Conservation (phyloP, 53 echinoderm and acorn worm species). For the Arbacia lixula region DNA sequence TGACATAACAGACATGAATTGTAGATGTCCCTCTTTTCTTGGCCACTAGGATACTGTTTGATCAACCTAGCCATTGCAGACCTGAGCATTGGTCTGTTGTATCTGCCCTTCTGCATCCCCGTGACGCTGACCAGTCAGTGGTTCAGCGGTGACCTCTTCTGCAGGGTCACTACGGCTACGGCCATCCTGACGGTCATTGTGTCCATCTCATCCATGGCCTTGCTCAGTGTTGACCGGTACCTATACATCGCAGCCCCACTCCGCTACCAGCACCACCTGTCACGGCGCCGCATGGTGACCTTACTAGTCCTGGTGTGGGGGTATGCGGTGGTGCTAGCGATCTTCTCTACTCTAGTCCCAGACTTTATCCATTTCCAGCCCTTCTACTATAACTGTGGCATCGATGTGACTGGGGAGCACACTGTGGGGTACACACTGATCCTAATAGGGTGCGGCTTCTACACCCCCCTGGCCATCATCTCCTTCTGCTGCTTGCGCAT, state of each 20-base stretch:
- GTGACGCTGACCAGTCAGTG: not conserved
- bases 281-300: not conserved
- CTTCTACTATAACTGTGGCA: slow-evolving; percentile 15
- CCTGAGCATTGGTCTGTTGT: slow-evolving; percentile 1
- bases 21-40: not conserved
- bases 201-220: slow-evolving; percentile 24
- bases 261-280: not conserved
- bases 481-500: slow-evolving; percentile 30
- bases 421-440: slow-evolving; percentile 9
- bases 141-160: slow-evolving; percentile 23
- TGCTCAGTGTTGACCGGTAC: slow-evolving; percentile 24
- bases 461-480: not conserved
- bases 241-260: slow-evolving; percentile 1
- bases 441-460: not conserved
- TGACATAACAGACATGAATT: too few relatives aligned
- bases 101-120: slow-evolving; percentile 27
- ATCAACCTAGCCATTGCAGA: slow-evolving; percentile 40
- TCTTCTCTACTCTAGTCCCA: not conserved
- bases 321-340: not conserved
- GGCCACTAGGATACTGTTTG: not conserved
- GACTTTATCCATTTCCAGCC: slow-evolving; percentile 42
- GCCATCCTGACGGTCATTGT: slow-evolving; percentile 32
- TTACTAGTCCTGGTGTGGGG: slow-evolving; percentile 1
- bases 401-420: slow-evolving; percentile 4
- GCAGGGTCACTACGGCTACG: slow-evolving; percentile 14